Base-by-base conservation (phyloP, 2,113 vertebrate species). In the Heptranchias perlo region DNA sequence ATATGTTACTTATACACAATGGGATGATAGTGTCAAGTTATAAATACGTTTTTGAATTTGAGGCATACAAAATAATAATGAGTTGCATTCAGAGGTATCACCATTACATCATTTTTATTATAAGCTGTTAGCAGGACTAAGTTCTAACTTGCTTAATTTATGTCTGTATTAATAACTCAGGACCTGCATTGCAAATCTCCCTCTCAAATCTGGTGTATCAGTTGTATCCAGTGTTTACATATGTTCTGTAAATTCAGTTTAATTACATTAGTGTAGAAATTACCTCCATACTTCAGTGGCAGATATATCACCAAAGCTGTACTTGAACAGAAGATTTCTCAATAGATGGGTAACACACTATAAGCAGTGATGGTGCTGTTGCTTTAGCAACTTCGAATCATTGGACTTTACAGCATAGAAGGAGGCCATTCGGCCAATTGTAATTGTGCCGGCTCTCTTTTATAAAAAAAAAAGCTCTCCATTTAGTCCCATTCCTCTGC, bases 1-100 rank as follows among this genome's bases (percentile, higher is more conserved):
- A n/a, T 93, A 91, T 4, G 47, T 95, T 95, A 69, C 64, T 95
- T 69, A 69, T 95, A 69, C 94, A 95, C 94, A 95, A 95, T 95
- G 94, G 65, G 64, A 95, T 69, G 64, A 95, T 95, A 95, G 62
- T 95, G 23, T 69, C 64, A 95, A 92, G 64, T 69, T 49, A 47
- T 47, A 94, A 94, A 89, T 47, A 95, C 14, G 1, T 69, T 49
- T 69, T 69, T 28, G 44, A 73, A 69, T 95, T 69, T 95, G 28
- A 69, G 16, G 64, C 94, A 35, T 52, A 25, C 65, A 52, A 69
- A 25, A 69, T 95, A 25, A 69, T 95, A 62, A 62, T 25, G 54
- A 93, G 64, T 93, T 44, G 13, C 18, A 39, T 23, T n/a, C 1
- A 54, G 7, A 21, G 89, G 31, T 62, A 93, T 62, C n/a, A 35